Conservation (phyloP, 2,797 vertebrate species). For the Acipenser oxyrinchus region DNA sequence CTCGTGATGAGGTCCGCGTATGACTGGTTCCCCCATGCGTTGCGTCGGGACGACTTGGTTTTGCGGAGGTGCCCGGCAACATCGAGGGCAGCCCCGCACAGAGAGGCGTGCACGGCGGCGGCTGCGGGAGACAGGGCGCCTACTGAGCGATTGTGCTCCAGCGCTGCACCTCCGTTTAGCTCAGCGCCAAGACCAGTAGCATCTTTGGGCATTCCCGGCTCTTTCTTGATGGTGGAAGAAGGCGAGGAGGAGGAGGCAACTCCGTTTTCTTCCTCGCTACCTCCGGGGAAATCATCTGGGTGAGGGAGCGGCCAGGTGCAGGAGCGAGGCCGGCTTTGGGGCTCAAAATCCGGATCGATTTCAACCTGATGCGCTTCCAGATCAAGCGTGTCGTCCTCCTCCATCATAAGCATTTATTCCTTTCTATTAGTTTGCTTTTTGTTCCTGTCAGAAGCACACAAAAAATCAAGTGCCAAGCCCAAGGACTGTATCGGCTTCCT, state of each 20-base stretch:
- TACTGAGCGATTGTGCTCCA: slow-evolving; percentile 67
- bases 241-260: slow-evolving; percentile 36
- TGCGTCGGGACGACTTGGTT: slow-evolving; percentile 90
- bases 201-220: slow-evolving; percentile 50
- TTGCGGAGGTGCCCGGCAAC: slow-evolving; percentile 85
- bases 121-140: slow-evolving; percentile 58
- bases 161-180: slow-evolving; percentile 49
- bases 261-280: slow-evolving; percentile 63
- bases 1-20: slow-evolving; percentile 97
- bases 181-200: slow-evolving; percentile 59
- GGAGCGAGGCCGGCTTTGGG: slow-evolving; percentile 89
- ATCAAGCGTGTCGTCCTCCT: slow-evolving; percentile 71
- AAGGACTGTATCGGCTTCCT: not conserved
- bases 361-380: slow-evolving; percentile 89
- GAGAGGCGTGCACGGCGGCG: slow-evolving; percentile 66
- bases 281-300: slow-evolving; percentile 75
- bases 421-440: slow-evolving; percentile 22
- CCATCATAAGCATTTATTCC: slow-evolving; percentile 72
- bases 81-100: slow-evolving; percentile 68
- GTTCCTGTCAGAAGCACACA: not conserved
- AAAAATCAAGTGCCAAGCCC: slow-evolving; percentile 19
- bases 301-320: slow-evolving; percentile 94
- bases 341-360: slow-evolving; percentile 88
- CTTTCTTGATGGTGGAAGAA: slow-evolving; percentile 54
- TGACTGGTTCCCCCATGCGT: slow-evolving; percentile 97